Base-by-base conservation (phyloP, 1,140 invertebrate genomes). In the Drosophila hydei region DNA sequence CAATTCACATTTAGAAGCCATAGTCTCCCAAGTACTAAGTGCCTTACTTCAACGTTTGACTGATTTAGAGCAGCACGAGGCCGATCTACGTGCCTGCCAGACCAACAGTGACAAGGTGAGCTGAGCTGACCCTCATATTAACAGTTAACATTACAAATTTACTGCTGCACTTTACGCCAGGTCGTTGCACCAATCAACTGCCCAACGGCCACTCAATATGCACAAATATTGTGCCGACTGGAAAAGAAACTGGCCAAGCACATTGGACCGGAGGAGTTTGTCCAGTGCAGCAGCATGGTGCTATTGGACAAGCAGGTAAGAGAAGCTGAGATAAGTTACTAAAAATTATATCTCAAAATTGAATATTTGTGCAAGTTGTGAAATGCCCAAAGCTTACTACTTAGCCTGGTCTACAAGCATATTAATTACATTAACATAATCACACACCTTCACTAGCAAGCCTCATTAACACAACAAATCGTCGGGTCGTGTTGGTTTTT, bases 21-120 rank as follows among this genome's bases (percentile, higher is more conserved):
- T 89, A 71, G 89, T 91, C 64, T 91, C 90, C 64, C 80, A 89
- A 89, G 80, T 81, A 81, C 77, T 91, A 71, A 91, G 90, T 91
- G 90, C 90, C 90, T 91, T 91, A 90, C 90, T 91, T 80, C 89
- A 91, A 78, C 90, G 89, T 68, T 78, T 91, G 90, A 91, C 90
- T 91, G 90, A 91, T 87, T 89, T 91, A 78, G 90, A 91, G 76
- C 75, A 75, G 79, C 90, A 91, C 59, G 90, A 91, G 77, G 87
- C 88, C 71, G 90, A 91, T 70, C 73, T 91, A 43, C 77, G 90
- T 64, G 90, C 90, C 70, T 90, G 90, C 72, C 90, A 91, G 76
- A 73, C 62, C 47, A 79, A 75, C 60, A 79, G 54, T 52, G 90
- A 91, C 3, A 90, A 91, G 79, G 90, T 87, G 21, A 77, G 74